These are phyloP conservation scores for Mionectes olivaceus DNA, from an alignment of 2,797 vertebrate species.

Conservation along the genomic window DNA sequence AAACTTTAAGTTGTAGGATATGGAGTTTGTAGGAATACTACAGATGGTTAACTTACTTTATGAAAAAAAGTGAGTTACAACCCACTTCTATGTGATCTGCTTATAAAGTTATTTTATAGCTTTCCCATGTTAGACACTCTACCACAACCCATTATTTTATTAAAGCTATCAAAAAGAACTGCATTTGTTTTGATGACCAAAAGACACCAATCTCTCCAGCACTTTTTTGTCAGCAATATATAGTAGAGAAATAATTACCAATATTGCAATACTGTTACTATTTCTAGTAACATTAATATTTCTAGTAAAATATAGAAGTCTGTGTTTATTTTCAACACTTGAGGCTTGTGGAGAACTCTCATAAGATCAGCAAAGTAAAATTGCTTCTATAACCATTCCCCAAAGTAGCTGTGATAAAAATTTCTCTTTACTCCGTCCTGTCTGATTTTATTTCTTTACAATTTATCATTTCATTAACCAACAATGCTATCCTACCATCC, in stretches of 20 bases:
- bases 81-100: background rate
- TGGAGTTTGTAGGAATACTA: background rate
- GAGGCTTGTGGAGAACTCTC: background rate
- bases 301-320: background rate
- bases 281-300: background rate
- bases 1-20: background rate
- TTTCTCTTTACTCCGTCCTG: background rate
- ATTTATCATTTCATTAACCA: slow-evolving; percentile 10
- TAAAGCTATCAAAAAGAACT: background rate
- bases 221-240: background rate
- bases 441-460: slow-evolving; percentile 1
- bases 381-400: background rate
- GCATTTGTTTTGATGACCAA: background rate
- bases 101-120: background rate
- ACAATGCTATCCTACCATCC: background rate
- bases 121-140: background rate
- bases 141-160: background rate
- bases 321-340: background rate
- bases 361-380: background rate
- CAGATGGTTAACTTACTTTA: background rate
- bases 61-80: background rate
- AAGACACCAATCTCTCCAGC: background rate
- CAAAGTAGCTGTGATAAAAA: background rate
- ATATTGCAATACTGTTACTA: background rate
- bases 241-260: background rate